Base-by-base conservation (phyloP, 37 sponge, comb jelly and placozoan species). In the Aphrocallistes beatrix region DNA sequence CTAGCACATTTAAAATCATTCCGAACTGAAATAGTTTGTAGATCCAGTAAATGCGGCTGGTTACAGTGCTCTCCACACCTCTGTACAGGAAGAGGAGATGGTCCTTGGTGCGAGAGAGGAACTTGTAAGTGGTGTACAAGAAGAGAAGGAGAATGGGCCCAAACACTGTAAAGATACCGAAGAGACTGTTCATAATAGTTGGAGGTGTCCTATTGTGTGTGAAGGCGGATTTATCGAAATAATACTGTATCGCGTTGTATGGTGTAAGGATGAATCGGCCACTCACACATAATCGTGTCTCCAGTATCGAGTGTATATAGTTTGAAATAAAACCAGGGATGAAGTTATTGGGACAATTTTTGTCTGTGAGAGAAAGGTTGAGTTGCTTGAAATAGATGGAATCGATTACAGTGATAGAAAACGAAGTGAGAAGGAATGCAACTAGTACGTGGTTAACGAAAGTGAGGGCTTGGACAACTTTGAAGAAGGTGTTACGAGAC, bases 331-430 rank as follows among this genome's bases (percentile, higher is more conserved):
- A 13, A 60, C 17, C 8, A 28, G 75, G 75, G 21, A 60, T 60
- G 10, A 60, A 60, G 34, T 60, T 60, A 21, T 60, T 60, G 3
- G 8, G 8, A 60, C 75, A 60, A 21, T 1, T 60, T 28, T 60
- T 19, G 10, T 60, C 32, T 6, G 6, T 13, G 21, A 19, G 21
- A 30, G 75, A 60, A 25, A 60, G 10, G 3, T 19, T 60, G 3
- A 60, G 75, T 30, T 60, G 75, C n/a, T 60, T 60, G 75, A 60
- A 60, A 13, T 60, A 60, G 21, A 60, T 60, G 25, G 75, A 60
- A 30, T 60, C 75, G 8, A 60, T 60, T 19, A 60, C 34, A 19
- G 32, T 60, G 21, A 60, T 60, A 1, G 21, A 6, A 3, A 60
- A 13, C 34, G 75, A 60, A 32, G 75, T 60, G 75, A 60, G 75